phyloP scores from a whole-genome alignment of 2,888 invertebrate species.

The Sarcophaga rosellei region DNA sequence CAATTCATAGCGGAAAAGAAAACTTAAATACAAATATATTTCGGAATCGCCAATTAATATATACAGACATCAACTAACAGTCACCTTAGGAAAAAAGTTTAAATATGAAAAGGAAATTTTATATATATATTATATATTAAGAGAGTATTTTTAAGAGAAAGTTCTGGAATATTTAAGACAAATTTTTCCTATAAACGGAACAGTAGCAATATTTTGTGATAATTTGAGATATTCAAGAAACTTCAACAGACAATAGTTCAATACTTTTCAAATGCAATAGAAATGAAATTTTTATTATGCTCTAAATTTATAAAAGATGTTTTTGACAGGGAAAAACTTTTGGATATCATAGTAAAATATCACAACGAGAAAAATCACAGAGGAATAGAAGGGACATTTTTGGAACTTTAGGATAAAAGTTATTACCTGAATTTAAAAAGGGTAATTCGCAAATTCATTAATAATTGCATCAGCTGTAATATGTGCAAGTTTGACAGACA shows the following conservation, averaged over 20 bases:
- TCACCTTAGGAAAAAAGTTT: conserved; percentile 20
- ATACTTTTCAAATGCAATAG: conserved; percentile 5
- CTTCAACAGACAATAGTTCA: conserved; percentile 28
- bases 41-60: conserved; percentile 49
- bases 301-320: conserved; percentile 20
- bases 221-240: conserved; percentile 58
- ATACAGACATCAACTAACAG: conserved; percentile 60
- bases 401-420: conserved; percentile 51
- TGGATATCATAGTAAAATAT: conserved; percentile 20
- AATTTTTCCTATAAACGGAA: conserved; percentile 32
- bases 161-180: not conserved
- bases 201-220: conserved; percentile 30
- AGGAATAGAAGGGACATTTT: conserved; percentile 28
- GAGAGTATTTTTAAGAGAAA: conserved; percentile 1
- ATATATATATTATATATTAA: too few species aligned
- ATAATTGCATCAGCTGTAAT: conserved; percentile 33
- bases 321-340: conserved; percentile 18
- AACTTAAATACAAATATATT: conserved; percentile 50
- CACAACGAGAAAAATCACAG: conserved; percentile 30
- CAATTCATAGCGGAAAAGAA: conserved; percentile 38
- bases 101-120: conserved; percentile 30
- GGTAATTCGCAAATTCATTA: conserved; percentile 59
- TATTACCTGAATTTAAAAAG: not conserved
- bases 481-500: conserved; percentile 58
- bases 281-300: conserved; percentile 18